These are phyloP conservation scores for Xanthia togata DNA, from an alignment of 2,888 invertebrate species.

Conservation along the genomic window DNA sequence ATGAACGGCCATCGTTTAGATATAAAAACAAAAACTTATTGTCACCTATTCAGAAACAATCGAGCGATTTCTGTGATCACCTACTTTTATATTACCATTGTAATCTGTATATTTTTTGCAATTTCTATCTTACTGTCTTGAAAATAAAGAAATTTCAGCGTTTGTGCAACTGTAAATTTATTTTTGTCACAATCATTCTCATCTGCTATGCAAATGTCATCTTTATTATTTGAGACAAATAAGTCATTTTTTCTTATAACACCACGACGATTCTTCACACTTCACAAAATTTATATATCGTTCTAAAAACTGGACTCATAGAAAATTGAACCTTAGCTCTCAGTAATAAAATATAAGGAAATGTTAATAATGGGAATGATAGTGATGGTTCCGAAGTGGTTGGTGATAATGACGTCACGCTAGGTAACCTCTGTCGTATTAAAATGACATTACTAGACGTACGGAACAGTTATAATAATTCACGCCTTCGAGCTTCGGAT, in stretches of 20 bases:
- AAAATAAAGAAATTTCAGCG: constrained; percentile 40
- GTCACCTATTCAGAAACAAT: constrained; percentile 88
- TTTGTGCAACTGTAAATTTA: constrained; percentile 38
- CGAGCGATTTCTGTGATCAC: constrained; percentile 82
- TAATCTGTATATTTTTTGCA: constrained; percentile 9
- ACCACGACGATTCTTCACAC: constrained; percentile 67
- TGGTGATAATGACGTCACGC: constrained; percentile 88
- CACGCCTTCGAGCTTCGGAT: constrained; percentile 79
- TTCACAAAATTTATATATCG: constrained; percentile 37
- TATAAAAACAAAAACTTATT: constrained; percentile 83
- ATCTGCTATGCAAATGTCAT: constrained; percentile 70
- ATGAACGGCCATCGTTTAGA: constrained; percentile 80
- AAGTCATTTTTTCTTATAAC: constrained; percentile 74
- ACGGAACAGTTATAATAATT: constrained; percentile 84
- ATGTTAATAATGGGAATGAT: constrained; percentile 18
- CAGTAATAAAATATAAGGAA: constrained; percentile 43
- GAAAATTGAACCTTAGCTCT: constrained; percentile 64
- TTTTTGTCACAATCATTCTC: constrained; percentile 37
- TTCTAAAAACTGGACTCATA: constrained; percentile 9
- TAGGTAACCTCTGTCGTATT: constrained; percentile 82
- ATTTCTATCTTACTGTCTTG: constrained; percentile 54
- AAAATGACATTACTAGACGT: constrained; percentile 88
- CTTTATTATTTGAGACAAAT: constrained; percentile 74
- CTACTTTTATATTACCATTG: constrained; percentile 51
- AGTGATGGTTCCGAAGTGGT: constrained; percentile 63